Evolutionary conservation across 2,888 invertebrate species (phyloP).

Genomic region (Cistogaster globosa): DNA sequence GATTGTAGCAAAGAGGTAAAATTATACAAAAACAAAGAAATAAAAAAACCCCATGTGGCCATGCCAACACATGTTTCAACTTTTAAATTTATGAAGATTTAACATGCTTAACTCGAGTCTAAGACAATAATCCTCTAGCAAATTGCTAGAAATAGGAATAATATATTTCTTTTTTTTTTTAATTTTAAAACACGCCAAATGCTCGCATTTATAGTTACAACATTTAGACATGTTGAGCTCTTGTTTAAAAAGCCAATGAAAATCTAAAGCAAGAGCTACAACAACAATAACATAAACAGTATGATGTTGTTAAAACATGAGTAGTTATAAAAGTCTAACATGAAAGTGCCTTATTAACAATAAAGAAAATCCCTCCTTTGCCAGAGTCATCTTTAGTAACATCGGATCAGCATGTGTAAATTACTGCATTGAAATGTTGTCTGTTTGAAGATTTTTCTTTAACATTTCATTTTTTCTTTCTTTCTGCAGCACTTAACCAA

Average conservation of each 20-base stretch:
- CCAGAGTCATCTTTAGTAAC: slow-evolving; percentile 25
- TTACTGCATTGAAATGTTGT: slow-evolving; percentile 52
- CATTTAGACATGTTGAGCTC: slow-evolving; percentile 55
- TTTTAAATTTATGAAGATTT: slow-evolving; percentile 69
- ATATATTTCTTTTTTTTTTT: slow-evolving; percentile 2
- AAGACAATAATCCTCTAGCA: slow-evolving; percentile 57
- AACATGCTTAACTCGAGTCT: slow-evolving; percentile 61
- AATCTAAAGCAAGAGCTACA: slow-evolving; percentile 31
- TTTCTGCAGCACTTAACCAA: background rate
- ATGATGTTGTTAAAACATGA: slow-evolving; percentile 68
- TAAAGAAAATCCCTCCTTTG: slow-evolving; percentile 34
- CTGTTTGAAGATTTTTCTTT: slow-evolving; percentile 2
- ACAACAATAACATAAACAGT: background rate
- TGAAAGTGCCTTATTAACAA: slow-evolving; percentile 43
- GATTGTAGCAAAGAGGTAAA: slow-evolving; percentile 11
- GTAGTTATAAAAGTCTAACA: slow-evolving; percentile 66
- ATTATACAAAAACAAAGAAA: background rate
- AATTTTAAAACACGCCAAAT: slow-evolving; percentile 15
- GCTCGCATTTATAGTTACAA: background rate
- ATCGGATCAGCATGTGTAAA: slow-evolving; percentile 60
- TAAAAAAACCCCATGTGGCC: slow-evolving; percentile 66
- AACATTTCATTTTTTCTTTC: background rate
- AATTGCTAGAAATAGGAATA: slow-evolving; percentile 26
- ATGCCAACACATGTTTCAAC: slow-evolving; percentile 68
- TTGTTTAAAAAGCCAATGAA: slow-evolving; percentile 35